Conservation (phyloP, 2,113 vertebrate species). For the Furnarius figulus region DNA sequence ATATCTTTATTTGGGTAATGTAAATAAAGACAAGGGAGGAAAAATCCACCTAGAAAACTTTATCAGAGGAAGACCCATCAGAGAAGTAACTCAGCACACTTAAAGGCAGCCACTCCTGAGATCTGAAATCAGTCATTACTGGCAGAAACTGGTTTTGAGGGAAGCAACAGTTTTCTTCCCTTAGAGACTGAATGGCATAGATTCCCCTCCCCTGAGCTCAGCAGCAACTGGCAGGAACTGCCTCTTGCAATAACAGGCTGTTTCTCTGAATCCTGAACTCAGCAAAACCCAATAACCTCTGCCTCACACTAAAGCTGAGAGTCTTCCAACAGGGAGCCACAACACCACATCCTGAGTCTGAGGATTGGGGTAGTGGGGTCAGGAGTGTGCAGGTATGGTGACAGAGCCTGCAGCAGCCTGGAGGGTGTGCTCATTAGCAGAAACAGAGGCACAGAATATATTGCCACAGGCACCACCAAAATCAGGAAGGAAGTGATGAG, state of each 20-base stretch:
- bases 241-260: background rate
- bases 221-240: background rate
- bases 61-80: background rate
- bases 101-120: background rate
- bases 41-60: background rate
- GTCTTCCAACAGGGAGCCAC: background rate
- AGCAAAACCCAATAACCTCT: accelerated
- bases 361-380: background rate
- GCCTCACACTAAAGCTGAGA: background rate
- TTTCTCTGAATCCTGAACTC: background rate
- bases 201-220: background rate
- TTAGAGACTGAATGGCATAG: background rate
- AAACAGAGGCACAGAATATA: background rate
- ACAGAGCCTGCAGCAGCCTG: background rate
- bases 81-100: background rate
- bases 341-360: accelerated
- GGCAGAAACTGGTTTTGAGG: background rate
- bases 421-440: background rate
- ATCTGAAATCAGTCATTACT: background rate
- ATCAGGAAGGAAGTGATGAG: background rate
- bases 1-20: background rate
- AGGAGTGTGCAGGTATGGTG: background rate
- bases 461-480: background rate
- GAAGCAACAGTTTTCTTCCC: background rate
- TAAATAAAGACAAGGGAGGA: background rate